These are phyloP conservation scores for Notechis scutatus DNA, from an alignment of 2,113 vertebrate species.

Conservation along the genomic window DNA sequence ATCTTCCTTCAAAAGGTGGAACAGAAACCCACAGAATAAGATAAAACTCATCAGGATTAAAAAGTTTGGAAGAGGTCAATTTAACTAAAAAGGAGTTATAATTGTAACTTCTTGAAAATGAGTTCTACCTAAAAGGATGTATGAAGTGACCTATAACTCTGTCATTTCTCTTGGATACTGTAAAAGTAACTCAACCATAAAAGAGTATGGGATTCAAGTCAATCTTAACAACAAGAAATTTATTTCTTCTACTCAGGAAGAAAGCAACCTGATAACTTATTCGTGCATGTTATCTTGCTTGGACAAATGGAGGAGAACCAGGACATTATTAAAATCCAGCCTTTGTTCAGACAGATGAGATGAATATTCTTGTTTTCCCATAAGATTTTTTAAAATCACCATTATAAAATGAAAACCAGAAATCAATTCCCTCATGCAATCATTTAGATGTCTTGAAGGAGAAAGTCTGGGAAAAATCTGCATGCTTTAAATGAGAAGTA, in stretches of 20 bases:
- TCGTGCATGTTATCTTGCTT: not conserved
- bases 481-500: not conserved
- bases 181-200: conserved; percentile 12
- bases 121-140: not conserved
- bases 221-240: not conserved
- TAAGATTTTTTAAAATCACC: not conserved
- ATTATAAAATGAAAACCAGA: not conserved
- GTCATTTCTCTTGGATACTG: not conserved
- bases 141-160: not conserved
- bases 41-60: not conserved
- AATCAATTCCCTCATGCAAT: not conserved
- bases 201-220: conserved; percentile 1
- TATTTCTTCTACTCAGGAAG: not conserved
- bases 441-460: not conserved
- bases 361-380: not conserved
- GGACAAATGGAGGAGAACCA: conserved; percentile 7
- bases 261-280: not conserved
- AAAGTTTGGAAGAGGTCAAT: conserved; percentile 5
- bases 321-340: not conserved
- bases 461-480: not conserved
- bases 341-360: not conserved
- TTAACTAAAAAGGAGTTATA: conserved; percentile 13
- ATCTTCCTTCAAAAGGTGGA: conserved; percentile 16
- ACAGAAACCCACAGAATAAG: not conserved
- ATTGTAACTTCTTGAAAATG: conserved; percentile 12